Percentiles rank a stretch among this genome's conserved stretches.
Evolutionary conservation across 2,888 invertebrate genomes (phyloP).

Genomic region (Drosophila testacea): DNA sequence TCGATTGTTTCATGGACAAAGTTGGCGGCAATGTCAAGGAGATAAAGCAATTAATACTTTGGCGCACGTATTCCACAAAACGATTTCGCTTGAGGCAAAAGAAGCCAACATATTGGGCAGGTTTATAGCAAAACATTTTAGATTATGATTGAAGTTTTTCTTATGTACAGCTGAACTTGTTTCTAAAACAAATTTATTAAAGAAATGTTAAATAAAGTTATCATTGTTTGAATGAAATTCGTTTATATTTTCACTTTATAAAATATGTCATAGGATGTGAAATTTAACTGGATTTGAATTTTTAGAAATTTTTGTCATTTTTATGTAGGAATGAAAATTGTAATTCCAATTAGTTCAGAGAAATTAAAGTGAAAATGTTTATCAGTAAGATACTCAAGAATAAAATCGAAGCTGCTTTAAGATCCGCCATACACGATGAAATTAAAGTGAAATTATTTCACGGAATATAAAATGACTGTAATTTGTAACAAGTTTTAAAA

Average conservation of each 20-base stretch:
- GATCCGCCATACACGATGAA: not conserved
- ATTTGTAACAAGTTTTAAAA: too few species aligned
- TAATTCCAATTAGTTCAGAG: not conserved
- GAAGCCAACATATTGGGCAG: not conserved
- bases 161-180: too few species aligned
- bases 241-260: too few species aligned
- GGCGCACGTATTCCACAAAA: slow-evolving; percentile 17
- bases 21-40: slow-evolving; percentile 12
- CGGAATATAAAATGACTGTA: not conserved
- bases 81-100: not conserved
- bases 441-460: not conserved
- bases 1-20: slow-evolving; percentile 37
- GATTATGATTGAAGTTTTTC: too few species aligned
- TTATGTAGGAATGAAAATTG: too few species aligned
- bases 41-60: slow-evolving; percentile 37
- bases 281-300: too few species aligned
- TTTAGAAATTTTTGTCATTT: too few species aligned
- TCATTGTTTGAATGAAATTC: too few species aligned
- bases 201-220: too few species aligned
- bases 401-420: not conserved
- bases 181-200: too few species aligned
- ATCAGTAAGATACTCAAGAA: too few species aligned
- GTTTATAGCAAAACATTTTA: too few species aligned
- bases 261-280: not conserved
- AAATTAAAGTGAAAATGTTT: not conserved